Base-by-base conservation (phyloP, 2,888 invertebrate genomes). In the Pogonocherus hispidulus region DNA sequence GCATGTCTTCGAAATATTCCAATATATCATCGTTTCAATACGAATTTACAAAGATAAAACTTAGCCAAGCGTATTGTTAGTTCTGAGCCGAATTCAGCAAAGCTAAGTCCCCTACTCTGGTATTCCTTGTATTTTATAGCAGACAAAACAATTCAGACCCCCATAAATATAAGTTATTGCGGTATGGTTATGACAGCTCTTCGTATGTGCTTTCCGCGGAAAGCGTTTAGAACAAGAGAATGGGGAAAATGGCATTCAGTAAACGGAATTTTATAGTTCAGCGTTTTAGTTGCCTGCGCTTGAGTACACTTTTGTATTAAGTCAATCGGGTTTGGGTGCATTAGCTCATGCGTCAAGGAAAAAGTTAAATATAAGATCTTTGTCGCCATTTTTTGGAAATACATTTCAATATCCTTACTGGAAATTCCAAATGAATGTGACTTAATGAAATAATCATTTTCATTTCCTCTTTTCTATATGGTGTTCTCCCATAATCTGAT, bases 111-210 rank as follows among this genome's bases (percentile, higher is more conserved):
- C 55, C 60, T 18, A 35, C 47, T 41, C 47, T 47, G 66, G 60
- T 66, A 66, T 59, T 52, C 37, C 41, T 51, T 22, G 66, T 66
- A 66, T 20, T 66, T 66, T 60, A 60, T 49, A 51, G 66, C 57
- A 22, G 47, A 32, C 71, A 49, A 66, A 71, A 69, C 69, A 71
- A 69, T 62, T 56, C 64, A 62, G 63, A 32, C 64, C 60, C 62
- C 64, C 66, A 71, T 71, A 71, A 71, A 71, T 71, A 67, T 67
- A 51, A 47, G 41, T 56, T 64, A 67, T 67, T 71, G 64, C 66
- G 51, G 67, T 67, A 56, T 71, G 71, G 56, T 69, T 71, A 66
- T 71, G 71, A 71, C 71, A 71, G 71, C 49, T 69, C 57, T 65
- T 55, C 55, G 55, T 55, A 14, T 55, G 55, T 55, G 37, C 57